These are phyloP conservation scores for Alaudala cheleensis DNA, from an alignment of 2,113 vertebrate genomes.

Conservation along the genomic window DNA sequence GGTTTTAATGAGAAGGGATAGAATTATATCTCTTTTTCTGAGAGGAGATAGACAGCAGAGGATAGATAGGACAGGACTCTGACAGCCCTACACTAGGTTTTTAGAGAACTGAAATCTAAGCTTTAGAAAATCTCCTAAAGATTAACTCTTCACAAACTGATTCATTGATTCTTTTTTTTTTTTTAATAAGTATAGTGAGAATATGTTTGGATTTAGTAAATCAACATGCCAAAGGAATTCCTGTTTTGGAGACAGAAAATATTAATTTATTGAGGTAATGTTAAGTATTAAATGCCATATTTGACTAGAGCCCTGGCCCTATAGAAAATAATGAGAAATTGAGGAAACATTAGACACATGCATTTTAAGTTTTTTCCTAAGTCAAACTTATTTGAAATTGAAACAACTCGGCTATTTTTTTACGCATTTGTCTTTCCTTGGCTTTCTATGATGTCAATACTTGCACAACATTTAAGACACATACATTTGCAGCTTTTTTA, in stretches of 20 bases:
- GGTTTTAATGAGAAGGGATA: neutral
- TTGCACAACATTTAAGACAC: neutral
- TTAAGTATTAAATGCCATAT: neutral
- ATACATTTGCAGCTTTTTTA: neutral
- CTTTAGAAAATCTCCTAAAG: neutral
- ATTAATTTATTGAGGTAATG: neutral
- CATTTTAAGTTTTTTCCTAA: neutral
- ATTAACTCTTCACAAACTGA: neutral
- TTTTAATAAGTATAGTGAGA: neutral
- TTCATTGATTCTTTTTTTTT: neutral
- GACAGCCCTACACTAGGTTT: neutral
- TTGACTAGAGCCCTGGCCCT: neutral
- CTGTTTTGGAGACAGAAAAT: slow-evolving; percentile 4
- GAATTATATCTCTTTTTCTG: neutral
- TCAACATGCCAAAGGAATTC: neutral
- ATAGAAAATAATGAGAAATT: neutral
- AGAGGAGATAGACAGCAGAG: neutral
- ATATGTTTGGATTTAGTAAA: neutral
- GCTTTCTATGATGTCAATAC: neutral
- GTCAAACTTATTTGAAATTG: neutral
- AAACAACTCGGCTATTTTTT: neutral
- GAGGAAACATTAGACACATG: neutral
- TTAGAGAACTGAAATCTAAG: neutral
- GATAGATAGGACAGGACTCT: neutral
- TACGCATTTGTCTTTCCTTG: neutral